Evolutionary conservation across 2,888 invertebrate genomes (phyloP), one percentile per base, ranked within the genome.

Genomic region (Polydrusus cervinus): DNA sequence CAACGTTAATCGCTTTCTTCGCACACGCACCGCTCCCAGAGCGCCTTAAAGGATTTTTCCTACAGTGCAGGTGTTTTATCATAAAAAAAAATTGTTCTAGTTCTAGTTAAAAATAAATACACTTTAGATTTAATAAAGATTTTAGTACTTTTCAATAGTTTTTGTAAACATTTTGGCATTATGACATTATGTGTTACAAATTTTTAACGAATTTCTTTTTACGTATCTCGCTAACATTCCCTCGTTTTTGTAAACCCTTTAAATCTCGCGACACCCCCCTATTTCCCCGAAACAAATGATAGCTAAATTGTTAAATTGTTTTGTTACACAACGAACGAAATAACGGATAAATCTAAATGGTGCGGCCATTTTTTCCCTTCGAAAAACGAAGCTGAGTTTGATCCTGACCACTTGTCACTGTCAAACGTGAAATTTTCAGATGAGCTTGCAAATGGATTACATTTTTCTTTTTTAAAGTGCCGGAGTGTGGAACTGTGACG

Each of bases 401-500:
- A 73, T 76, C 73, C 65, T 49, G 34, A 30, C 68, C 71, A 76
- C 76, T 76, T 76, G 76, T 76, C 76, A 76, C 57, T 76, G 76
- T 76, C 76, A 69, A 73, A 66, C 55, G 53, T 51, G 51, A 68
- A 71, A 72, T 62, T 72, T 71, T 72, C 65, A 71, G 71, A 74
- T 69, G 69, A 74, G 68, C 74, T 55, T 25, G 60, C 57, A 57
- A 75, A 75, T 75, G 61, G 70, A 71, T 74, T 68, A 57, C 66
- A 60, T 60, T 71, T 70, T 71, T 74, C 60, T 65, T 64, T 69
- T 74, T 69, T 65, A 34, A 71, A 71, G 57, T 53, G 55, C 38
- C 38, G 34, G 57, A 18, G 57, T 38, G 38, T 10, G 38, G 9
- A 60, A 38, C 11, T 3, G 18, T 38, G 10, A 14, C 34, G 18